Base-by-base conservation (phyloP, 1,140 invertebrate species). In the Drosophila murphyi region DNA sequence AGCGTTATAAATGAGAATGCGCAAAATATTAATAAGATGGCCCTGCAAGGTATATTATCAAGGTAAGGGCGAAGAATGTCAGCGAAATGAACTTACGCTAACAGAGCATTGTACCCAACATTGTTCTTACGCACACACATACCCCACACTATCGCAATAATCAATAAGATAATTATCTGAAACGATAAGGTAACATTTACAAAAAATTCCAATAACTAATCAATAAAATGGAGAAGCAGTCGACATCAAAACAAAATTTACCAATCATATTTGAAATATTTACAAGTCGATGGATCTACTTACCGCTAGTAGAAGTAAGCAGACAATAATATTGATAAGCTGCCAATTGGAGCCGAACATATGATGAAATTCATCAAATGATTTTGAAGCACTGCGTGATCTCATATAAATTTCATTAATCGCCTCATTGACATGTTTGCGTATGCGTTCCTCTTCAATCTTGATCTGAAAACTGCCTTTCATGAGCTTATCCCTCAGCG, bases 1-100 rank as follows among this genome's bases (percentile, higher is more conserved):
- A 61, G 12, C 4, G 45, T 61, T 37, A 61, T 50, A 5, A 50
- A 61, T 3, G 59, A 50, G 8, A 50, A 39, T 29, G 35, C 34
- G 8, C 59, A n/a, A 39, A 61, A 61, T 35, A 61, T 61, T 3
- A 61, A 3, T 7, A 50, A 3, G 3, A 61, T 50, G 8, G 34
- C 32, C 6, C 59, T 61, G 10, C 1, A 28, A 20, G 20, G 20
- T 20, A 20, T 20, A 20, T 20, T 20, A 1, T 20, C 20, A 20
- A 20, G 20, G 20, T 20, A 2, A 20, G 20, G 20, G 20, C 20
- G 20, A 20, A 31, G 20, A 5, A 39, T 7, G 28, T 20, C 3
- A 8, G 2, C 8, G 4, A 4, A 34, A 60, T 7, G 5, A 34
- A 61, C 54, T 39, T 20, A 56, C 59, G 50, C 2, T 39, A 61